These are phyloP conservation scores for zebrafish (Danio rerio) DNA, from an alignment of 2,113 vertebrate genomes.

Conservation along the genomic window DNA sequence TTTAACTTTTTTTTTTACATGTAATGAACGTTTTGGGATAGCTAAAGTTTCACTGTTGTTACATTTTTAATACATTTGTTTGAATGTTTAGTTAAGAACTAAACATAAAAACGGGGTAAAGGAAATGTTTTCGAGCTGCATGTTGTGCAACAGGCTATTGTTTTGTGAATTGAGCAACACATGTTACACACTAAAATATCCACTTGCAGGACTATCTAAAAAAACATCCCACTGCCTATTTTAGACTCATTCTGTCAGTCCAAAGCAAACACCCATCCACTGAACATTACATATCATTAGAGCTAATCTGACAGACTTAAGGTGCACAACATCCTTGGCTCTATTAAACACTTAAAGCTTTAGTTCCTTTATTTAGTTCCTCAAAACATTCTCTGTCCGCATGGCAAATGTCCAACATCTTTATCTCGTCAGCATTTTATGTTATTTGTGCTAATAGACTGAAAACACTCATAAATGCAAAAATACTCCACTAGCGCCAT, in stretches of 20 bases:
- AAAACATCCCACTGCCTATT: too few species aligned
- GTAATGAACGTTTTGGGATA: not conserved
- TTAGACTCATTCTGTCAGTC: too few species aligned
- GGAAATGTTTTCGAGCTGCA: not conserved
- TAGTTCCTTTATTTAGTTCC: not conserved
- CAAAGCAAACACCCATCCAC: too few species aligned
- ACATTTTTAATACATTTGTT: too few species aligned
- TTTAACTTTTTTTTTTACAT: not conserved
- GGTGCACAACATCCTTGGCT: not conserved
- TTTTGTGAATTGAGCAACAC: not conserved
- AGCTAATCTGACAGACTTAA: not conserved
- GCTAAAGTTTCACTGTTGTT: not conserved
- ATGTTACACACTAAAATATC: not conserved
- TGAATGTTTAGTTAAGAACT: not conserved
- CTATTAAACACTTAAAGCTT: not conserved
- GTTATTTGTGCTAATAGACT: not conserved
- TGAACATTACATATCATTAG: not conserved
- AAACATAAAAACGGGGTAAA: not conserved
- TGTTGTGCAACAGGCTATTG: not conserved
- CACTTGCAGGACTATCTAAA: not conserved
- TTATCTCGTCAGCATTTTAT: not conserved
- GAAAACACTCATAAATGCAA: too few species aligned
- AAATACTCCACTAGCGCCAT: not conserved
- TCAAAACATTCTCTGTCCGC: not conserved
- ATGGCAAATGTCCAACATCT: not conserved